Evolutionary conservation across 2,113 vertebrate genomes (phyloP), one percentile per base, ranked within the genome.

Genomic region (Brachyhypopomus occidentalis): DNA sequence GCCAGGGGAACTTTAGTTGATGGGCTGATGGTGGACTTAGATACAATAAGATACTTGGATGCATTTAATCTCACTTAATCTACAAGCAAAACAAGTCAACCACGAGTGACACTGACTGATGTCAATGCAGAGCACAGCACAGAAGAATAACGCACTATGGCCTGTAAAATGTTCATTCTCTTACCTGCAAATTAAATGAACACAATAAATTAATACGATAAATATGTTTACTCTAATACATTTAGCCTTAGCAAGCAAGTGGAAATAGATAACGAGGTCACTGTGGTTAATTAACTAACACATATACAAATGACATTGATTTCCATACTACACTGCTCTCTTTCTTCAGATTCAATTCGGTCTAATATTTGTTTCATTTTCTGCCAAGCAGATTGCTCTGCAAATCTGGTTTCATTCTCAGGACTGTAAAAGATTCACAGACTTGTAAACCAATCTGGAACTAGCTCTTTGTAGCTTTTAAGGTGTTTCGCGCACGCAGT

Each of bases 201-300:
- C 3, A 66, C 1, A 34, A 66, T 17, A 41, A 41, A 41, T 41
- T 8, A 30, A 30, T 5, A 17, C 5, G 12, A 30, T 5, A 17
- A 0, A 17, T 66, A 11, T 25, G 30, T 66, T 34, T 66, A 23
- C 14, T 4, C 25, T 30, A 27, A 30, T 66, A 16, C 16, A 25
- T 34, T 66, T 9, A 30, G 23, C 9, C 20, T 36, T 41, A 2
- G 22, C 16, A 27, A 60, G 25, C 25, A 48, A 48, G 30, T 56
- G 48, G 63, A 58, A 69, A 78, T 62, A 30, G 27, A 63, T 48
- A 79, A 72, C 55, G 36, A 79, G 78, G 78, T 79, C 67, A 62
- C 25, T 72, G 67, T 69, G 67, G 78, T 72, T 38, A 62, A 17
- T 62, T 27, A 19, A 62, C 38, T 72, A 52, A 52, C 69, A 63